Conservation (phyloP, 2,113 vertebrate genomes). For the Heloderma charlesbogerti region DNA sequence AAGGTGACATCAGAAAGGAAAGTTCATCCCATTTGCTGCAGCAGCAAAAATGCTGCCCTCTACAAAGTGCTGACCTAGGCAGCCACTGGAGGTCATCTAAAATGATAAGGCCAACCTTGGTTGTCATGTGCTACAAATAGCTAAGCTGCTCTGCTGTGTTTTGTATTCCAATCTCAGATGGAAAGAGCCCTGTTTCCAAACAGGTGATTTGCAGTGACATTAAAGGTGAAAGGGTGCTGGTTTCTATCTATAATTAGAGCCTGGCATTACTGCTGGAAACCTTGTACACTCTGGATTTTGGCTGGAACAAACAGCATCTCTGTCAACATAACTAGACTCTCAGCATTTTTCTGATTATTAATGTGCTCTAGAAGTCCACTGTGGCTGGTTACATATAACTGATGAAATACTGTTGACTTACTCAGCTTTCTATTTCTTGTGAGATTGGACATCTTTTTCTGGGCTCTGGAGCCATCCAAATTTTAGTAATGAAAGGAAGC, state of each 20-base stretch:
- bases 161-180: not conserved
- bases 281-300: constrained; percentile 46
- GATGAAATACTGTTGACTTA: constrained; percentile 32
- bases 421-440: constrained; percentile 49
- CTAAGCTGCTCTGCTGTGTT: not conserved
- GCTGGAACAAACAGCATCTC: constrained; percentile 53
- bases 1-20: constrained; percentile 7
- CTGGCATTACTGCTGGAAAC: constrained; percentile 38
- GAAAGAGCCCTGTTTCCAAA: constrained; percentile 6
- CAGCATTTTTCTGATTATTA: constrained; percentile 69
- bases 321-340: constrained; percentile 59
- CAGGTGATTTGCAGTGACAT: not conserved
- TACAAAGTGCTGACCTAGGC: constrained; percentile 12
- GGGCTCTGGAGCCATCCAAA: constrained; percentile 29
- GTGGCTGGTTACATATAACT: constrained; percentile 55
- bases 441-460: constrained; percentile 29
- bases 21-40: not conserved
- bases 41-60: not conserved
- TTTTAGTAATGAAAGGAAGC: constrained; percentile 49
- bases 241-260: constrained; percentile 57
- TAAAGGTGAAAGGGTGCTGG: constrained; percentile 38
- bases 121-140: constrained; percentile 14
- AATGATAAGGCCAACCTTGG: constrained; percentile 1
- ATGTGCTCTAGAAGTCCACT: constrained; percentile 66
- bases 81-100: not conserved